Evolutionary conservation across 2,888 invertebrate genomes (phyloP), one percentile per base, ranked within the genome.

Genomic region (Patella depressa): DNA sequence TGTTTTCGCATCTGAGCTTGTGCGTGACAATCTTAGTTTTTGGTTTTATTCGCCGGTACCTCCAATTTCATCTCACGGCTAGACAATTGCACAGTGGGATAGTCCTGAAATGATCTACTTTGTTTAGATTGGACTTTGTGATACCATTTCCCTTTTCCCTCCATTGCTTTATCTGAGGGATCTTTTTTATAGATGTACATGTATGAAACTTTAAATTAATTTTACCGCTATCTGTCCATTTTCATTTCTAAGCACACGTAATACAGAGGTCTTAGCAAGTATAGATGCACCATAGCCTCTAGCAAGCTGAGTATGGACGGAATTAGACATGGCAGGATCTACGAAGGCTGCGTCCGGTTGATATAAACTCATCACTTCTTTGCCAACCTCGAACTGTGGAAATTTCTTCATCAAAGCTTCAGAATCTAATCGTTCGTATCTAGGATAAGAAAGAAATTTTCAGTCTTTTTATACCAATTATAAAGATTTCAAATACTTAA

Each of bases 281-380:
- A 91, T 81, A 11, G 85, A 81, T 0, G 90, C 90, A 0, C 91
- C 91, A 57, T 86, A 79, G 1, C 87, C 88, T 55, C 85, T 76
- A 29, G 91, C 90, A 14, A 91, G 84, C 80, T 91, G 91, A 15
- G 88, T 77, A 78, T 91, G 91, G 3, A 87, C 85, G 53, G 90
- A 84, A 77, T 90, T 91, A 11, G 82, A 89, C 77, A 86, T 75
- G 7, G 89, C 90, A 0, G 91, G 90, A 78, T 91, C 89, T 12
- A 90, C 90, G 0, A 91, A 79, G 0, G 90, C 91, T 2, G 88
- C 88, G 74, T 89, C 89, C 55, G 85, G 83, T 81, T 91, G 89
- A 79, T 84, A 90, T 19, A 90, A 79, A 3, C 86, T 88, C 53
- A 84, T 80, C 57, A 83, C 82, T 2, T 78, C 82, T 12, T 86